These are phyloP conservation scores for Limanda limanda DNA, from an alignment of 2,113 vertebrate species.

Conservation along the genomic window DNA sequence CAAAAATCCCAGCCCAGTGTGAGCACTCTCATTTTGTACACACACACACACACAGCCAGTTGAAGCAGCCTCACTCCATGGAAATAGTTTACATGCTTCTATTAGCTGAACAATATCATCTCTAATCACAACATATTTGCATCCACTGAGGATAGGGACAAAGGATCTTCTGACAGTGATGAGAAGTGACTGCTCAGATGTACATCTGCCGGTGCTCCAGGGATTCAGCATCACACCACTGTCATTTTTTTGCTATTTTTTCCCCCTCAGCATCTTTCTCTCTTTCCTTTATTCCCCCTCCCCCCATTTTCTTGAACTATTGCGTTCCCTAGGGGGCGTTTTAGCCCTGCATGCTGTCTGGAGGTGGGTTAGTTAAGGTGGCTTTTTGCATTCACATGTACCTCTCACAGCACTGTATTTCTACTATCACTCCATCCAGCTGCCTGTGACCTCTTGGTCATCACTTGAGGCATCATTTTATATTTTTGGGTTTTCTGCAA, in stretches of 20 bases:
- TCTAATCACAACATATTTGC: slow-evolving; percentile 6
- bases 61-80: neutral
- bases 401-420: neutral
- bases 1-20: slow-evolving; percentile 7
- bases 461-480: neutral
- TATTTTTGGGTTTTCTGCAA: slow-evolving; percentile 5
- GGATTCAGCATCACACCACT: slow-evolving; percentile 29
- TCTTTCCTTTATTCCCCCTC: neutral
- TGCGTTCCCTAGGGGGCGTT: slow-evolving; percentile 19
- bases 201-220: slow-evolving; percentile 23
- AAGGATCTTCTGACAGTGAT: slow-evolving; percentile 29
- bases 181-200: slow-evolving; percentile 37
- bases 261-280: neutral
- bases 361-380: slow-evolving; percentile 35
- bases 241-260: neutral
- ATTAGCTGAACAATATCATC: slow-evolving; percentile 1
- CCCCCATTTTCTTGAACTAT: slow-evolving; percentile 30
- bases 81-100: neutral
- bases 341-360: slow-evolving; percentile 20
- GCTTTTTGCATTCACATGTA: neutral
- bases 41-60: neutral
- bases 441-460: neutral
- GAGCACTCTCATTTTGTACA: neutral
- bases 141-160: neutral
- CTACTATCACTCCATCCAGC: neutral